Base-by-base conservation (phyloP, 2,797 vertebrate species). In the Alfaro cultratus region DNA sequence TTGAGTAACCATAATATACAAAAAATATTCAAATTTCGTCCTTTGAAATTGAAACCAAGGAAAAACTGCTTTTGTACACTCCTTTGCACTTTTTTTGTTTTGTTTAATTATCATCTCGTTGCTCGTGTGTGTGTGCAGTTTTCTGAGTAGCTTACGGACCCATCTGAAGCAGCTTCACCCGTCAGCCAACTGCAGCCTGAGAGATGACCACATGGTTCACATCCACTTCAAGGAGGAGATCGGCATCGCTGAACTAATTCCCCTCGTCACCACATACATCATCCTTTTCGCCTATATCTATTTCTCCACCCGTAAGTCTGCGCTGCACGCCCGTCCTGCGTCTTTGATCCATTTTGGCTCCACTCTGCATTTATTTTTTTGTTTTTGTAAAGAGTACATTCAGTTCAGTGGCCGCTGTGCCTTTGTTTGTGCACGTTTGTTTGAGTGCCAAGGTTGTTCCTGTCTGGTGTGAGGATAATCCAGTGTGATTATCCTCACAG, bases 191-290 rank as follows among this genome's bases (percentile, higher is more conserved):
- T 98, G 97, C 95, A 98, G 96, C 70, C 94, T 98, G 83, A 96
- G 95, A 2, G 97, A 97, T 6, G 97, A 98, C 84, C 97, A 94
- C 91, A 96, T 99, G 89, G 93, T 98, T 0, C 98, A 99, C 0
- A 97, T 99, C 75, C 98, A 99, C 95, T 99, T 99, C 95, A 99
- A 99, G 89, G 98, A 99, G 82, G 98, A 99, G 95, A 99, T 99
- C 0, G 98, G 98, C 86, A 91, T 99, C 0, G 97, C 98, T 0
- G 98, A 99, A 88, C 97, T 99, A 75, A 97, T 99, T 84, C 98
- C 98, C 7, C 96, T 99, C 0, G 98, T 99, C 94, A 99, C 98
- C 94, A 99, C 98, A 53, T 99, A 99, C 94, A 97, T 99, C 93
- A 99, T 99, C 88, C 96, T 99, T 12, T 99, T 99, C 0, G 98